These are phyloP conservation scores for Synanthedon myopaeformis DNA, from an alignment of 2,888 invertebrate genomes.

Conservation along the genomic window DNA sequence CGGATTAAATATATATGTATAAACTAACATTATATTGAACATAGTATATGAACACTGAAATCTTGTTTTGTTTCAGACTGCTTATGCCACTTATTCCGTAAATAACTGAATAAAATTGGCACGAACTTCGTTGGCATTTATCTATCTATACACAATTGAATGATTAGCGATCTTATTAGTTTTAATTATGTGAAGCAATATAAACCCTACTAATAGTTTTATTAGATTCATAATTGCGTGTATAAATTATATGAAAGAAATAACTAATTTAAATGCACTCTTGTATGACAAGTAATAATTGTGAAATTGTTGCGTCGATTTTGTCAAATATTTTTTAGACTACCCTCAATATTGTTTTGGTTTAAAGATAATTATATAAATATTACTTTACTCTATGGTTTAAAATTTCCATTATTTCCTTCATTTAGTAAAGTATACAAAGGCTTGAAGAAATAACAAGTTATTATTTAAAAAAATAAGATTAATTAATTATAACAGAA, in stretches of 20 bases:
- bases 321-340: neutral
- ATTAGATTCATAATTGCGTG: neutral
- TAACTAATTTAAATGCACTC: neutral
- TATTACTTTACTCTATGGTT: too few relatives aligned
- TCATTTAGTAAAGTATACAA: too few relatives aligned
- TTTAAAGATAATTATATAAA: too few relatives aligned
- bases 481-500: too few relatives aligned
- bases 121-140: slow-evolving; percentile 6
- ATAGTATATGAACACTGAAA: too few relatives aligned
- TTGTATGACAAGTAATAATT: neutral
- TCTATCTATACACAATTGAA: neutral
- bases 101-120: slow-evolving; percentile 18
- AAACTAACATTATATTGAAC: too few relatives aligned
- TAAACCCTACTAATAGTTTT: neutral
- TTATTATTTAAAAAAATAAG: too few relatives aligned
- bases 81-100: slow-evolving; percentile 5
- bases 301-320: neutral
- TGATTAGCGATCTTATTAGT: neutral
- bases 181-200: neutral
- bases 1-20: too few relatives aligned
- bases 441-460: too few relatives aligned
- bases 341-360: neutral
- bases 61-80: too few relatives aligned
- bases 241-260: neutral
- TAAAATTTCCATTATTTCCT: too few relatives aligned